Conservation (phyloP, 2,888 invertebrate genomes). For the Mesodorylaimus sp. region DNA sequence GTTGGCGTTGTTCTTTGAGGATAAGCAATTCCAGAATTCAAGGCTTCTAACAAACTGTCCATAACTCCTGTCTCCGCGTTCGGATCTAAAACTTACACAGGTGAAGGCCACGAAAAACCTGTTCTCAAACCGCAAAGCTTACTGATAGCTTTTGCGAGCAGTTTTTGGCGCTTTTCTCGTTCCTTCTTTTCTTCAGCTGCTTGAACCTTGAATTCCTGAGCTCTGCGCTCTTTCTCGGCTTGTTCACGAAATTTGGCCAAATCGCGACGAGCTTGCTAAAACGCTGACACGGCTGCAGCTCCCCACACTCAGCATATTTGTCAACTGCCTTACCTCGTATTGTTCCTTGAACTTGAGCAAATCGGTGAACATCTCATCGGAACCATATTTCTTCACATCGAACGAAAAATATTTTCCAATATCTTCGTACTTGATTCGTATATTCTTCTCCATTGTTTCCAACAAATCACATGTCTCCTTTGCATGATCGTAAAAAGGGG, state of each 20-base stretch:
- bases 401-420: conserved; percentile 76
- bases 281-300: not conserved
- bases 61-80: not conserved
- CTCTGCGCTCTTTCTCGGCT: not conserved
- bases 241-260: not conserved
- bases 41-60: not conserved
- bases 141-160: not conserved
- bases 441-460: conserved; percentile 77
- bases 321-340: conserved; percentile 47
- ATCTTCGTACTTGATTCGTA: conserved; percentile 64
- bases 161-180: not conserved
- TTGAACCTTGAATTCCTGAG: not conserved
- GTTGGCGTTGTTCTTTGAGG: not conserved
- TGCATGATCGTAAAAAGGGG: conserved; percentile 60
- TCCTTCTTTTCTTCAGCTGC: not conserved
- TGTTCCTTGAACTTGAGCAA: conserved; percentile 81
- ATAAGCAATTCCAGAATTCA: not conserved
- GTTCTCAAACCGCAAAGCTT: not conserved
- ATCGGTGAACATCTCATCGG: conserved; percentile 88
- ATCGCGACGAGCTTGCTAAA: not conserved
- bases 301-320: not conserved
- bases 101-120: too few relatives aligned
- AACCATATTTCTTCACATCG: conserved; percentile 71
- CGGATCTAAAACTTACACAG: not conserved
- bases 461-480: conserved; percentile 67